These are phyloP conservation scores for Dasyprocta punctata DNA, from an alignment of 2,113 vertebrate species.

Conservation along the genomic window DNA sequence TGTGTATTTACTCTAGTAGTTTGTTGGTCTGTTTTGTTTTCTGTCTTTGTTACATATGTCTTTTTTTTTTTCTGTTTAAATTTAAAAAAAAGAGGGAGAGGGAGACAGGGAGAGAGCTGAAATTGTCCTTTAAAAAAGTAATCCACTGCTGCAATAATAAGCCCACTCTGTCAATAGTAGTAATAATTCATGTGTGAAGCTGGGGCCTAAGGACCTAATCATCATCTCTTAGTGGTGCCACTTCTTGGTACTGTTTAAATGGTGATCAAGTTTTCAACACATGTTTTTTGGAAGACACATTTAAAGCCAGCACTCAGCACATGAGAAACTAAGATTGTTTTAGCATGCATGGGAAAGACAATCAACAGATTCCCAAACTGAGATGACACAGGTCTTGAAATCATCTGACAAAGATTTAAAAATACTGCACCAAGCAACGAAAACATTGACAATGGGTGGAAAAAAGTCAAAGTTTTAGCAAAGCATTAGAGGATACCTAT, in stretches of 20 bases:
- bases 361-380: not conserved
- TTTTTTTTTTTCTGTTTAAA: no score
- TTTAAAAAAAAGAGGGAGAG: not conserved
- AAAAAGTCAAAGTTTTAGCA: not conserved
- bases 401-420: not conserved
- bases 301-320: not conserved
- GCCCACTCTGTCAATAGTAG: not conserved
- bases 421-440: not conserved
- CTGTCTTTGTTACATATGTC: no score
- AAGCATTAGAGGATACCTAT: not conserved
- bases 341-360: not conserved
- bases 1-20: no score
- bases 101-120: not conserved
- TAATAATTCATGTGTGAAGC: not conserved
- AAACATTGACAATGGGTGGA: not conserved
- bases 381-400: not conserved
- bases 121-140: not conserved
- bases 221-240: not conserved
- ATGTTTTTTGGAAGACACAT: not conserved
- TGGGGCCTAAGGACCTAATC: not conserved
- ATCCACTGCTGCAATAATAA: no score
- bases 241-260: not conserved
- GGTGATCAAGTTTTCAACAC: not conserved
- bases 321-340: not conserved
- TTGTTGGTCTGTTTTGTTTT: no score